Evolutionary conservation across 2,113 vertebrate genomes (phyloP), one percentile per base, ranked within the genome.

Genomic region (Anolis sagrei): DNA sequence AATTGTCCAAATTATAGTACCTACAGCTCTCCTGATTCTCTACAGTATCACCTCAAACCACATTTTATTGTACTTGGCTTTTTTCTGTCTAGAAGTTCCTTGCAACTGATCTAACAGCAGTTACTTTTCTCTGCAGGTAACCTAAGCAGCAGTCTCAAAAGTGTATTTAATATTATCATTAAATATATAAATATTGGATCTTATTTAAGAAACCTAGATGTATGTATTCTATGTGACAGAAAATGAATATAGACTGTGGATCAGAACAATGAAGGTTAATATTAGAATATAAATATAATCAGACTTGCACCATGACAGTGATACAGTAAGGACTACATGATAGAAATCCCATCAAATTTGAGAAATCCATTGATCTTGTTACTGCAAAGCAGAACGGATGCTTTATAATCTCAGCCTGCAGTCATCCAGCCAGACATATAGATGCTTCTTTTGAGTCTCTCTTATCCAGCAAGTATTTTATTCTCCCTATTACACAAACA

Each of bases 401-500:
- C 25, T 32, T 49, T 2, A 83, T 79, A 23, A 79, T 14, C 72
- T 87, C 76, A 82, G n/a, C 84, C 82, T 69, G 25, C 81, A n/a
- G 23, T 86, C n/a, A 79, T 68, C 19, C 10, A 78, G 73, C 32
- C 73, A 9, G 48, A 66, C 18, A 76, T 2, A 83, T 51, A 84
- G 85, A 61, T 62, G 61, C 44, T 64, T 18, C 19, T 36, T 21
- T 11, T 51, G 27, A 16, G 23, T 68, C 32, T 39, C 27, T 7
- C 7, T 7, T 68, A 73, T 44, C 69, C 77, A 79, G 51, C 61
- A 84, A 62, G 32, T 54, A 39, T 79, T 74, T 29, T 21, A 74
- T 80, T 74, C 21, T 74, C 10, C 54, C 75, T 89, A 84, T 88
- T 79, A 84, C 0, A 1, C 9, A 87, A 90, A 5, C 21, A 84